These are phyloP conservation scores for Drosophila mercatorum DNA, from an alignment of 2,888 invertebrate genomes.

Conservation along the genomic window DNA sequence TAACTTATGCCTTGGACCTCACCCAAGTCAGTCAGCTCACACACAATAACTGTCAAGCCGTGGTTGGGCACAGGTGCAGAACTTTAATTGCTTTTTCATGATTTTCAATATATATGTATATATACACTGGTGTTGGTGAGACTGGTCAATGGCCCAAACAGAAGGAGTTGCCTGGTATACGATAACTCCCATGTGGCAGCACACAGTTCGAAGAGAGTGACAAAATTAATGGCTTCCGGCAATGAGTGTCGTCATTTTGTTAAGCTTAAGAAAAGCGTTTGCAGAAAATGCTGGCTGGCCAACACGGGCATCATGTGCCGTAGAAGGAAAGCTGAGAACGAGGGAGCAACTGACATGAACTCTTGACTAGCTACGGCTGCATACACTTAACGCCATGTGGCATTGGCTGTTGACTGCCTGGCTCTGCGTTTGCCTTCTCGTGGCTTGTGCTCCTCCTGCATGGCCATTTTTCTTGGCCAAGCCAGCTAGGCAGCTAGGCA, in stretches of 20 bases:
- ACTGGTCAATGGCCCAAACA: slow-evolving; percentile 45
- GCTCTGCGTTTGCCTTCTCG: slow-evolving; percentile 10
- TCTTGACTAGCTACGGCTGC: slow-evolving; percentile 57
- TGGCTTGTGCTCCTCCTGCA: slow-evolving; percentile 35
- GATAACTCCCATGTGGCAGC: slow-evolving; percentile 55
- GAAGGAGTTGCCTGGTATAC: not conserved
- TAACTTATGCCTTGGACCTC: slow-evolving; percentile 61
- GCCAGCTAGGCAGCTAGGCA: slow-evolving; percentile 13
- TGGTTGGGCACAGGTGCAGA: slow-evolving; percentile 57
- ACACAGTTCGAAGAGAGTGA: slow-evolving; percentile 64
- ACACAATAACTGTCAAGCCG: slow-evolving; percentile 14
- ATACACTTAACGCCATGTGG: slow-evolving; percentile 48
- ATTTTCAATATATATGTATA: slow-evolving; percentile 69
- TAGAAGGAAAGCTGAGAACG: slow-evolving; percentile 24
- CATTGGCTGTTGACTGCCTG: slow-evolving; percentile 13
- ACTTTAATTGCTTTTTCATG: slow-evolving; percentile 75
- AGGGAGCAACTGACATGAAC: slow-evolving; percentile 49
- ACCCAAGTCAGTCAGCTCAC: slow-evolving; percentile 37
- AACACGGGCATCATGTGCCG: slow-evolving; percentile 54
- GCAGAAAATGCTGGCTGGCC: slow-evolving; percentile 57
- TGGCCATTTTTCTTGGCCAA: slow-evolving; percentile 79
- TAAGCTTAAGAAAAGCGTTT: slow-evolving; percentile 52
- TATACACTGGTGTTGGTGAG: slow-evolving; percentile 10
- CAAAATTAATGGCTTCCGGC: slow-evolving; percentile 81
- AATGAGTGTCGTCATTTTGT: slow-evolving; percentile 67